Conservation (phyloP, 2,888 invertebrate genomes). For the Leucoma salicis region DNA sequence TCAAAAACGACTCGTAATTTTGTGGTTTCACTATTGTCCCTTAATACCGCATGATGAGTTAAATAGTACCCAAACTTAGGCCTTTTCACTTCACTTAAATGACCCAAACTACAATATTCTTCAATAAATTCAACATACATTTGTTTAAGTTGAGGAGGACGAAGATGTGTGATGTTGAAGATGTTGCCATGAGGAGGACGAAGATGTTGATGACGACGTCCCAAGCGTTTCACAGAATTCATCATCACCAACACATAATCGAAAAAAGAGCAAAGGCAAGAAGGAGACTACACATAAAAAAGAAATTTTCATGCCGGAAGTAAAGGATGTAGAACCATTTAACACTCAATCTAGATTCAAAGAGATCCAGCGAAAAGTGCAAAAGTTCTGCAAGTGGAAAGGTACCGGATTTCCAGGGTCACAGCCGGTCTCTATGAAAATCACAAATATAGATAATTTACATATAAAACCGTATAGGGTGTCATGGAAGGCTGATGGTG, state of each 20-base stretch:
- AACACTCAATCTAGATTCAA: conserved; percentile 82
- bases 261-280: conserved; percentile 67
- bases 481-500: conserved; percentile 99
- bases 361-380: conserved; percentile 87
- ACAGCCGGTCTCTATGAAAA: conserved; percentile 98
- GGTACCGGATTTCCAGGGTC: conserved; percentile 95
- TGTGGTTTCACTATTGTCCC: conserved; percentile 17
- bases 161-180: no score
- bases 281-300: conserved; percentile 83
- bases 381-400: conserved; percentile 91
- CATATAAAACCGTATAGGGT: conserved; percentile 94
- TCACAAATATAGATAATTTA: conserved; percentile 88
- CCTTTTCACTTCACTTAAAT: conserved; percentile 1
- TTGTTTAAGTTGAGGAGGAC: not conserved
- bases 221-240: conserved; percentile 51
- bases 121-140: conserved; percentile 3
- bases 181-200: conserved; percentile 62
- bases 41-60: conserved; percentile 25
- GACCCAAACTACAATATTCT: conserved; percentile 4
- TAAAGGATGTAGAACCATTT: conserved; percentile 89
- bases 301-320: conserved; percentile 93
- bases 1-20: conserved; percentile 24
- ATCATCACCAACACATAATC: conserved; percentile 29
- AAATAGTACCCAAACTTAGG: conserved; percentile 15
- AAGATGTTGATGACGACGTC: conserved; percentile 47